A percentile compares a stretch with the other conserved stretches of the same genome.
These are phyloP conservation scores for Limnephilus auricula DNA, from an alignment of 2,888 invertebrate genomes.

Conservation along the genomic window DNA sequence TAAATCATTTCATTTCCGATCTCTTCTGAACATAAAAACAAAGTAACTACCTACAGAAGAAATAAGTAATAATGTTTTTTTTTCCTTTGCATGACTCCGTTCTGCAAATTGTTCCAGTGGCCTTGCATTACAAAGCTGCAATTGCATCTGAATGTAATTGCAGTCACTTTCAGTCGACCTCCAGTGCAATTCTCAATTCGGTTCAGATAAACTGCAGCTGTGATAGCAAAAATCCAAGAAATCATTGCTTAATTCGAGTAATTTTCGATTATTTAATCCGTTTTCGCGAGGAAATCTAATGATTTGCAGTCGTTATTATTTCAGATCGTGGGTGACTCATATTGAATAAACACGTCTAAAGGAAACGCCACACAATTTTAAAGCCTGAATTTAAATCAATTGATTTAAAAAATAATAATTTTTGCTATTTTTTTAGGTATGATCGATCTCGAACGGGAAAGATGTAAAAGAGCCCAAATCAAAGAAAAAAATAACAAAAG, in stretches of 20 bases:
- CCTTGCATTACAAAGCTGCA: conserved; percentile 33
- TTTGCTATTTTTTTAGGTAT: too few relatives aligned
- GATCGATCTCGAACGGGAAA: too few relatives aligned
- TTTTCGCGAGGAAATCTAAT: background rate
- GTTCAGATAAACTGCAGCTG: background rate
- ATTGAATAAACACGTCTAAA: background rate
- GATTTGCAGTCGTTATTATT: background rate
- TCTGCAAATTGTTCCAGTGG: conserved; percentile 32
- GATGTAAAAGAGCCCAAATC: too few relatives aligned
- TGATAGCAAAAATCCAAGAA: conserved; percentile 23
- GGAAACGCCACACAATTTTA: background rate
- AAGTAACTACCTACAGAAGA: background rate
- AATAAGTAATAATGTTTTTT: background rate
- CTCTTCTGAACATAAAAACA: background rate
- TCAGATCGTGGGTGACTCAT: background rate
- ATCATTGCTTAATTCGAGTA: conserved; percentile 20
- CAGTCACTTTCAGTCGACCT: conserved; percentile 35
- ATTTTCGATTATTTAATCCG: conserved; percentile 18
- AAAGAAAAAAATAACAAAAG: too few relatives aligned
- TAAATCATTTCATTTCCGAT: background rate
- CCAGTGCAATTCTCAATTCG: background rate
- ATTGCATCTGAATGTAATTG: conserved; percentile 30
- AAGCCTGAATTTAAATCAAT: background rate
- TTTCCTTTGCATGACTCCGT: conserved; percentile 7
- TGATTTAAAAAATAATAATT: too few relatives aligned